phyloP scores from a whole-genome alignment of 2,888 invertebrate genomes.

The Julus scanicus region DNA sequence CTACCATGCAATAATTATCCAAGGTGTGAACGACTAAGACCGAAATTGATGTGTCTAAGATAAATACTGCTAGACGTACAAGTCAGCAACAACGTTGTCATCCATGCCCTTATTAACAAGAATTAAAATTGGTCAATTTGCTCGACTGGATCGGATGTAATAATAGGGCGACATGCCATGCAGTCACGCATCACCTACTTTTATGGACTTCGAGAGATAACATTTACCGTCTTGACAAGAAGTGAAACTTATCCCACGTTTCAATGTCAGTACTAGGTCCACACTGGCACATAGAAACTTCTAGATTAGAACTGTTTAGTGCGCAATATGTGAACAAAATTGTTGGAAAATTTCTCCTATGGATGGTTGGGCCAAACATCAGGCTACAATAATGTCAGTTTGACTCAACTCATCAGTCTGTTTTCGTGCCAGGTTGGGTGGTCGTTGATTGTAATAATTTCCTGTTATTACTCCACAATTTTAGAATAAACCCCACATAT shows the following conservation, averaged over 20 bases:
- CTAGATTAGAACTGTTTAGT: too few species aligned
- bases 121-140: neutral
- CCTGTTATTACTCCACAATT: too few species aligned
- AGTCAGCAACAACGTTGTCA: neutral
- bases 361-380: neutral
- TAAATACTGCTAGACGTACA: neutral
- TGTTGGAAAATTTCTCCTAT: neutral
- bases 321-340: neutral
- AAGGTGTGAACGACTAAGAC: neutral
- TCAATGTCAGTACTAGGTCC: constrained; percentile 16
- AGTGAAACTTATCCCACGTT: constrained; percentile 8
- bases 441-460: too few species aligned
- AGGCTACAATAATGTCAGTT: too few species aligned
- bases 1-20: neutral
- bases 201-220: constrained; percentile 2
- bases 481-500: too few species aligned
- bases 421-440: too few species aligned
- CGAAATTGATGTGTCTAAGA: neutral
- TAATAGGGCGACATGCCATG: neutral
- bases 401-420: too few species aligned
- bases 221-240: constrained; percentile 4
- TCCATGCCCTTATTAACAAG: neutral
- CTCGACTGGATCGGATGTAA: constrained; percentile 15
- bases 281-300: neutral
- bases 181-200: constrained; percentile 3